A percentile compares a stretch with the other conserved stretches of the same genome.
Evolutionary conservation across 1,140 invertebrate species (phyloP).

Genomic region (Rhynchophorus ferrugineus): DNA sequence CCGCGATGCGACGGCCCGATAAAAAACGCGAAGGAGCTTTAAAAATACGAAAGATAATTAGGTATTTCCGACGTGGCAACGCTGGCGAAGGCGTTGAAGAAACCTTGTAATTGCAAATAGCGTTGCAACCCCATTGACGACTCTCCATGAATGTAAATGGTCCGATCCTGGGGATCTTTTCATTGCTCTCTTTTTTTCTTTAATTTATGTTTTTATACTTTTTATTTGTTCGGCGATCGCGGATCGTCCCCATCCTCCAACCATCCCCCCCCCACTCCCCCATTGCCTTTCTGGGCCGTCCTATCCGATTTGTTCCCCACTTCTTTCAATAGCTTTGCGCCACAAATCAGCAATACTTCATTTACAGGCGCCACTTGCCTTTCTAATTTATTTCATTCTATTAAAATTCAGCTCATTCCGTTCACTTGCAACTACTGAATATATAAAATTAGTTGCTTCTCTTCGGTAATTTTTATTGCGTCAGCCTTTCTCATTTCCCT

Average conservation of each 20-base stretch:
- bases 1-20: background rate
- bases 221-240: conserved; percentile 22
- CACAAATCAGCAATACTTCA: conserved; percentile 27
- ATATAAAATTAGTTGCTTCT: conserved; percentile 23
- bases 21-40: background rate
- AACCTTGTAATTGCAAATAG: conserved; percentile 24
- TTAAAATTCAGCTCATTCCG: conserved; percentile 23
- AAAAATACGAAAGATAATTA: conserved; percentile 12
- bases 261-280: too few species aligned
- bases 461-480: conserved; percentile 3
- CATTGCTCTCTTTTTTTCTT: conserved; percentile 23
- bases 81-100: conserved; percentile 7
- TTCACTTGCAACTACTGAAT: conserved; percentile 26
- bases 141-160: conserved; percentile 25
- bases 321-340: conserved; percentile 21
- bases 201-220: conserved; percentile 27
- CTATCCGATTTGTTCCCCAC: conserved; percentile 23
- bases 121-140: conserved; percentile 24
- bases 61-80: conserved; percentile 13
- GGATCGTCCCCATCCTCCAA: background rate
- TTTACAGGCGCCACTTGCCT: conserved; percentile 24
- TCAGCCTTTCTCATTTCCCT: conserved; percentile 3
- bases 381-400: conserved; percentile 23
- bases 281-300: conserved; percentile 10
- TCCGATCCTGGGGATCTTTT: conserved; percentile 16